Evolutionary conservation across 1,140 invertebrate species (phyloP).

Genomic region (Drosophila ficusphila): DNA sequence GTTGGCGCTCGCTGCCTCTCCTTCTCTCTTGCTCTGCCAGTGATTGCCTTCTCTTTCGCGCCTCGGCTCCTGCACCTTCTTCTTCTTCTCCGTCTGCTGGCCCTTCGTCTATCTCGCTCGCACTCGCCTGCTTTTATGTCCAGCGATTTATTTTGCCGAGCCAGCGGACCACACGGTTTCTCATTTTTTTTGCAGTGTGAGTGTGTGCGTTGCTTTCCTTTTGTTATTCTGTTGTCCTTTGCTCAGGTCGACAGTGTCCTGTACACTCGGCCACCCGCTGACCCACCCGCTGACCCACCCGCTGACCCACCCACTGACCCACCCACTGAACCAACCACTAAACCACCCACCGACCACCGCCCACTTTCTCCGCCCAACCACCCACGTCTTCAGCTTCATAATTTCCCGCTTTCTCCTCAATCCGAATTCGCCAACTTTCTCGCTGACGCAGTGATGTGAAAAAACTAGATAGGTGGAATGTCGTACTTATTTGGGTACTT

Average conservation of each 20-base stretch:
- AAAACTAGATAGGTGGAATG: not conserved
- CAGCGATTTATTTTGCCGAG: constrained; percentile 75
- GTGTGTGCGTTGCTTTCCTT: constrained; percentile 23
- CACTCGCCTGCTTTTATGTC: constrained; percentile 64
- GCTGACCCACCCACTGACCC: constrained; percentile 1
- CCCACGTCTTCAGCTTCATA: constrained; percentile 67
- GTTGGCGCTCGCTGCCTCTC: constrained; percentile 44
- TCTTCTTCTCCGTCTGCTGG: constrained; percentile 13
- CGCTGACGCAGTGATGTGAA: constrained; percentile 9
- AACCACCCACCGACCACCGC: not conserved
- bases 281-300: not conserved
- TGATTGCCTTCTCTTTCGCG: constrained; percentile 22
- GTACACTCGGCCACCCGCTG: constrained; percentile 10
- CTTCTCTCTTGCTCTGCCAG: not conserved
- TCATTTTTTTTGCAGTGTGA: constrained; percentile 58
- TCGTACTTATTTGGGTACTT: not conserved
- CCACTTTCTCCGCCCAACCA: not conserved
- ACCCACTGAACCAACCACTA: not conserved
- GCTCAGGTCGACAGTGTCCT: constrained; percentile 67
- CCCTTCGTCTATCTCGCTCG: constrained; percentile 41
- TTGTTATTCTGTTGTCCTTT: constrained; percentile 40
- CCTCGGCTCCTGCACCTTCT: constrained; percentile 1
- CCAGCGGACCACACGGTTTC: constrained; percentile 68
- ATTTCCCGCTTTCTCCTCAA: constrained; percentile 42
- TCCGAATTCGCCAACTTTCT: constrained; percentile 8